Percentiles rank a stretch among this genome's conserved stretches.
Conservation (phyloP, 2,888 invertebrate species). For the Poecilobothrus nobilitatus region DNA sequence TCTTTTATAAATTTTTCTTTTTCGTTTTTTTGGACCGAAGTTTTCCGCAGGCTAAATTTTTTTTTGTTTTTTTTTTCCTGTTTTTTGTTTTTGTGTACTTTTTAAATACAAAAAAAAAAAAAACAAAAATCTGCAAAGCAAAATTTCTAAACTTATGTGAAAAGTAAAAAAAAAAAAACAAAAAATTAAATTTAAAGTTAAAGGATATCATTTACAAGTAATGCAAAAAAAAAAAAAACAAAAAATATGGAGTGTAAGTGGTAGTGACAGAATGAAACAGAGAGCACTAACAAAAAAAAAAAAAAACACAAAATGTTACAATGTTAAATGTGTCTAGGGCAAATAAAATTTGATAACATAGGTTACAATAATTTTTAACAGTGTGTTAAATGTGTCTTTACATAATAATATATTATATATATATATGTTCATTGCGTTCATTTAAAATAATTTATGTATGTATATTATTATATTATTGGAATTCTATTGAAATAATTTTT, state of each 20-base stretch:
- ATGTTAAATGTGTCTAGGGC: not conserved
- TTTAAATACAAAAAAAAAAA: not conserved
- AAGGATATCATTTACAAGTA: not conserved
- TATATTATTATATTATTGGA: too few relatives aligned
- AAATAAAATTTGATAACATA: not conserved
- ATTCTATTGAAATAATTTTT: too few relatives aligned
- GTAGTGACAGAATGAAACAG: not conserved
- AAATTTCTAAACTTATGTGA: not conserved
- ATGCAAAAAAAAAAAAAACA: not conserved
- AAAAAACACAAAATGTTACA: constrained; percentile 1
- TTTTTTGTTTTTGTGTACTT: not conserved
- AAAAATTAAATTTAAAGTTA: too few relatives aligned
- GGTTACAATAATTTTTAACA: not conserved
- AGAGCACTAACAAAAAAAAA: too few relatives aligned
- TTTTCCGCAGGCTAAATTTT: not conserved
- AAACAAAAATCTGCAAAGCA: not conserved
- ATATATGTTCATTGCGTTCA: too few relatives aligned
- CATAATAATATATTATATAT: too few relatives aligned
- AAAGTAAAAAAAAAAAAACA: not conserved
- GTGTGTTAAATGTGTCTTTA: too few relatives aligned
- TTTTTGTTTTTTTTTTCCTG: not conserved
- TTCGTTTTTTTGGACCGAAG: too few relatives aligned
- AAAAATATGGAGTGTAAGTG: not conserved
- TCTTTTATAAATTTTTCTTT: not conserved
- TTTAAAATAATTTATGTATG: too few relatives aligned